These are phyloP conservation scores for Drosophila algonquin DNA, from an alignment of 2,888 invertebrate genomes.

Conservation along the genomic window DNA sequence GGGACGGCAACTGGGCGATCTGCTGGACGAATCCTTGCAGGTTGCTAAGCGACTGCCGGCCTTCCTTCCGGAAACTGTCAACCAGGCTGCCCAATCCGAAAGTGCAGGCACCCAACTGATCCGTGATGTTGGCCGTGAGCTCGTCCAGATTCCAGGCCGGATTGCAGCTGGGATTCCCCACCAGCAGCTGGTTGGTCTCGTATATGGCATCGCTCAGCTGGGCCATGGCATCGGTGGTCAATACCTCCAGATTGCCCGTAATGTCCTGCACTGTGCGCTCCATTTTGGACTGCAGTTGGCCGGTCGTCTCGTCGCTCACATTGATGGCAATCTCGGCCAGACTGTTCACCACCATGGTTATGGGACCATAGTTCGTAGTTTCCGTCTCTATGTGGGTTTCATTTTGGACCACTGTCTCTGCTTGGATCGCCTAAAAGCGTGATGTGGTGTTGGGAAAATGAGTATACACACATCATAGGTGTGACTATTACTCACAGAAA, in stretches of 20 bases:
- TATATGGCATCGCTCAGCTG: slow-evolving; percentile 58
- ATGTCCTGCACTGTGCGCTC: slow-evolving; percentile 49
- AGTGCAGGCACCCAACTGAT: slow-evolving; percentile 58
- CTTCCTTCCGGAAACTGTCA: slow-evolving; percentile 42
- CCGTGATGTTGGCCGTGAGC: slow-evolving; percentile 61
- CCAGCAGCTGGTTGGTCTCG: slow-evolving; percentile 55
- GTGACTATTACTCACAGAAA: slow-evolving; percentile 45
- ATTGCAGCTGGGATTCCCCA: slow-evolving; percentile 63
- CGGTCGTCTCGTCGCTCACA: slow-evolving; percentile 56
- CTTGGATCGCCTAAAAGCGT: slow-evolving; percentile 1
- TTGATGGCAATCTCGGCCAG: slow-evolving; percentile 61
- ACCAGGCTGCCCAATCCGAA: slow-evolving; percentile 40
- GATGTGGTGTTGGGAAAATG: not conserved
- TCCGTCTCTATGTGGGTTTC: slow-evolving; percentile 42
- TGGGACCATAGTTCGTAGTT: slow-evolving; percentile 63
- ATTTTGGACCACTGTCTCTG: slow-evolving; percentile 17
- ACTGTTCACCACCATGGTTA: slow-evolving; percentile 66
- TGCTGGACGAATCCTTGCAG: slow-evolving; percentile 59
- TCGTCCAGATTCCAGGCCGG: slow-evolving; percentile 59
- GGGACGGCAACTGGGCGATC: slow-evolving; percentile 59
- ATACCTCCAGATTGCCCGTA: slow-evolving; percentile 56
- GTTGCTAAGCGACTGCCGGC: slow-evolving; percentile 37
- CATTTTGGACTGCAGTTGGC: slow-evolving; percentile 60
- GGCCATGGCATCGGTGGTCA: slow-evolving; percentile 55
- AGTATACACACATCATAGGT: not conserved